Base-by-base conservation (phyloP, 2,888 invertebrate species). In the Eupeodes luniger region DNA sequence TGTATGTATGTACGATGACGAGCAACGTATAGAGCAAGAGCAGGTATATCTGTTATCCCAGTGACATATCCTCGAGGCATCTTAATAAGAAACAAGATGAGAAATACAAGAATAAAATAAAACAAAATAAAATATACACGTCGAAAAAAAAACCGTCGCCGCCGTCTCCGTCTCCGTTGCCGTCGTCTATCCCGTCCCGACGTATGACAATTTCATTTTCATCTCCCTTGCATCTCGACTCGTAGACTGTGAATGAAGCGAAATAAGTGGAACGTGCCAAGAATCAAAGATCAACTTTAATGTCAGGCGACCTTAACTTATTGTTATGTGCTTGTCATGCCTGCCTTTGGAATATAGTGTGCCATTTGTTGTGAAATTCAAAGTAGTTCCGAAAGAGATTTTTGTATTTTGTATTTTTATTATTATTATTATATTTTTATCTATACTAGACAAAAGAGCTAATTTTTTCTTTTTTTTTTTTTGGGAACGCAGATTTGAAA, bases 41-140 rank as follows among this genome's bases (percentile, higher is more conserved):
- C 55, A 55, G 72, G 59, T 87, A 83, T 69, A 36, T 87, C 57
- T 83, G 64, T 76, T 82, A 86, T 83, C 84, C 59, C 47, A 81
- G 76, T 77, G 87, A 84, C 84, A 87, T 87, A 84, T 87, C 87
- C 87, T 81, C 40, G 51, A 84, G 87, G 72, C 77, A 84, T 87
- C 84, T 84, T 87, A 84, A 84, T 80, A 87, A 87, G 84, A 84
- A 82, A 81, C 59, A 53, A 70, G 53, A 72, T 34, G 70, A 27
- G 34, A 78, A 78, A 81, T 74, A 59, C 51, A 62, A 49, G 64
- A 85, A 67, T 49, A 70, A 53, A 40, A 67, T 49, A 55, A 51
- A 51, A 12, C 7, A 7, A 40, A 6, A 40, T 40, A 40, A 40
- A 40, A 40, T n/a, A n/a, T n/a, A n/a, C n/a, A n/a, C n/a, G n/a